These are phyloP conservation scores for Perizoma affinitatum DNA, from an alignment of 2,888 invertebrate genomes.

Conservation along the genomic window DNA sequence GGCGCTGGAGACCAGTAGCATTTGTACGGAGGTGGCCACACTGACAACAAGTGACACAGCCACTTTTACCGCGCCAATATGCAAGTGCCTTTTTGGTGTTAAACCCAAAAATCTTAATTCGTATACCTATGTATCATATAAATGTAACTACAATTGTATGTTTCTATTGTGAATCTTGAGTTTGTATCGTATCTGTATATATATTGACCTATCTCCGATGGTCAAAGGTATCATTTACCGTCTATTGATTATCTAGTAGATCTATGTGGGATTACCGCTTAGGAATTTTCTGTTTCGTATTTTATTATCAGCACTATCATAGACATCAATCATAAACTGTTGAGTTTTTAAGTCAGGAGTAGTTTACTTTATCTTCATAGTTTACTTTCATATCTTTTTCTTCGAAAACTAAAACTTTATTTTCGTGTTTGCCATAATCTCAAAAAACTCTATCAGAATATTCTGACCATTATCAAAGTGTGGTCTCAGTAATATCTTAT, in stretches of 20 bases:
- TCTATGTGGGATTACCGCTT: constrained; percentile 13
- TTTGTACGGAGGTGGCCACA: no score
- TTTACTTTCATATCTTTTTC: constrained; percentile 5
- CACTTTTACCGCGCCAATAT: no score
- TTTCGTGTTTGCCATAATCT: no score
- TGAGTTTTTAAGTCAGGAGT: constrained; percentile 7
- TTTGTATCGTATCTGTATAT: neutral
- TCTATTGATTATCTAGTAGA: constrained; percentile 18
- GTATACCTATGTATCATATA: no score
- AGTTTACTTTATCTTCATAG: constrained; percentile 7
- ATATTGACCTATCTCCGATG: neutral
- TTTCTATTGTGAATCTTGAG: no score
- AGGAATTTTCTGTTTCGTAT: constrained; percentile 21
- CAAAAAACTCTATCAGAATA: no score
- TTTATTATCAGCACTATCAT: constrained; percentile 20
- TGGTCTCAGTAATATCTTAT: constrained; percentile 1
- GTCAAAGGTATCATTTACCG: neutral
- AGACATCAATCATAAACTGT: constrained; percentile 21
- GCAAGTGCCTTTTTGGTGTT: no score
- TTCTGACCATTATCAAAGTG: constrained; percentile 11
- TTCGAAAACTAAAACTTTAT: no score
- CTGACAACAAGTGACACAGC: no score
- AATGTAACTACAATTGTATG: no score
- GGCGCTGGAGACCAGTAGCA: no score
- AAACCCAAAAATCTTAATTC: no score